Evolutionary conservation across 2,113 vertebrate genomes (phyloP).

Genomic region (Tenrec ecaudatus): DNA sequence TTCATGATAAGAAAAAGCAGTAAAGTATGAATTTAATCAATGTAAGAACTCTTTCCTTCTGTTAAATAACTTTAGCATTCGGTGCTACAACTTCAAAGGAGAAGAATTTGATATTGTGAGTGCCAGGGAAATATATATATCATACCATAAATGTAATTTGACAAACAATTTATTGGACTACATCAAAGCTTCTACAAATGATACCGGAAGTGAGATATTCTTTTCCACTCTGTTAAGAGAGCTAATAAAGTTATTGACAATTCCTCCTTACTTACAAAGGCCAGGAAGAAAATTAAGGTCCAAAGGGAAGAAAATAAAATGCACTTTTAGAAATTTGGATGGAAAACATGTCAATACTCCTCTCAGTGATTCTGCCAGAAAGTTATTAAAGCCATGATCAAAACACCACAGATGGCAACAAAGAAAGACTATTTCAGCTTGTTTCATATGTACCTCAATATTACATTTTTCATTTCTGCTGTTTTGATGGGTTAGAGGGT

Average conservation of each 20-base stretch:
- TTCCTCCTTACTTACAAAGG: constrained; percentile 59
- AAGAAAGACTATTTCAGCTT: constrained; percentile 56
- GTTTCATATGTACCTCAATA: constrained; percentile 19
- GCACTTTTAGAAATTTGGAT: constrained; percentile 64
- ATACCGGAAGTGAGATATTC: constrained; percentile 50
- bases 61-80: constrained; percentile 14
- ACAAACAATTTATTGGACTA: constrained; percentile 75
- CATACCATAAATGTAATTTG: constrained; percentile 37
- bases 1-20: constrained; percentile 32
- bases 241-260: constrained; percentile 68
- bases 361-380: constrained; percentile 61
- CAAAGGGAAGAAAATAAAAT: constrained; percentile 70
- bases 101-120: constrained; percentile 51
- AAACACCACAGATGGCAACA: constrained; percentile 52
- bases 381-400: constrained; percentile 72
- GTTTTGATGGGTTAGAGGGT: neutral
- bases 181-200: constrained; percentile 29
- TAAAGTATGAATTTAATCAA: neutral
- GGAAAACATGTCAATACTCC: constrained; percentile 69
- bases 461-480: constrained; percentile 67
- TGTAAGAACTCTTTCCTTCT: constrained; percentile 11
- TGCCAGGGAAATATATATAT: constrained; percentile 64
- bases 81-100: constrained; percentile 2
- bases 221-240: constrained; percentile 69
- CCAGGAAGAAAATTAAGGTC: constrained; percentile 75